Conservation (phyloP, 2,113 vertebrate genomes). For the Sardina pilchardus region DNA sequence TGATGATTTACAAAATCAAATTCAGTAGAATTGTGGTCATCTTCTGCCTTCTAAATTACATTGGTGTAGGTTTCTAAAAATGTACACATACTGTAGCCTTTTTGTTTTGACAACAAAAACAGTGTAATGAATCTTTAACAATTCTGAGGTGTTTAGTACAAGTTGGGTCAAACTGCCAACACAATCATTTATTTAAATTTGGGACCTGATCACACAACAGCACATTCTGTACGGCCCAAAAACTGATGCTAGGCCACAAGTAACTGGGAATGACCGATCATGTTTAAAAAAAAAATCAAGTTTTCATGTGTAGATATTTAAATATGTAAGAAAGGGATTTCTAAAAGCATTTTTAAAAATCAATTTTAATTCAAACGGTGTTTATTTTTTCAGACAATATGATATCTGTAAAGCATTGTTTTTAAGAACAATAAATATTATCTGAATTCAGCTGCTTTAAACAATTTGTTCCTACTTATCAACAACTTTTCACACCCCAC, state of each 20-base stretch:
- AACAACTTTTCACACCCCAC: background rate
- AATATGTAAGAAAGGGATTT: slow-evolving; percentile 27
- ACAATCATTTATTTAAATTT: background rate
- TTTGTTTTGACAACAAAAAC: background rate
- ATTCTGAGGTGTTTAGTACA: background rate
- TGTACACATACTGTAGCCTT: no score
- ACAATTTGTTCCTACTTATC: background rate
- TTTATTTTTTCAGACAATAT: slow-evolving; percentile 53
- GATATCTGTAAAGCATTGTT: slow-evolving; percentile 42
- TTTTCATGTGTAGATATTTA: slow-evolving; percentile 31
- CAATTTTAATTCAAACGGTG: slow-evolving; percentile 29
- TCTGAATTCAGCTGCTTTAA: slow-evolving; percentile 25
- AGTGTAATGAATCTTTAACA: background rate
- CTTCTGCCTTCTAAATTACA: background rate
- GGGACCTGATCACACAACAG: slow-evolving; percentile 17
- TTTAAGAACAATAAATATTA: slow-evolving; percentile 46
- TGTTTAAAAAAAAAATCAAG: background rate
- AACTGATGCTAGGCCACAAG: background rate
- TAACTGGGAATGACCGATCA: background rate
- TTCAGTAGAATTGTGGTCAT: background rate
- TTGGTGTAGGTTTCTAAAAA: background rate
- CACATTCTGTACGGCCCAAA: background rate
- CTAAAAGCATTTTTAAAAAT: slow-evolving; percentile 29
- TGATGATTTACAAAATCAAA: background rate
- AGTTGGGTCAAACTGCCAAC: slow-evolving; percentile 8